phyloP scores from a whole-genome alignment of 2,888 invertebrate genomes.

The Elegia similella region DNA sequence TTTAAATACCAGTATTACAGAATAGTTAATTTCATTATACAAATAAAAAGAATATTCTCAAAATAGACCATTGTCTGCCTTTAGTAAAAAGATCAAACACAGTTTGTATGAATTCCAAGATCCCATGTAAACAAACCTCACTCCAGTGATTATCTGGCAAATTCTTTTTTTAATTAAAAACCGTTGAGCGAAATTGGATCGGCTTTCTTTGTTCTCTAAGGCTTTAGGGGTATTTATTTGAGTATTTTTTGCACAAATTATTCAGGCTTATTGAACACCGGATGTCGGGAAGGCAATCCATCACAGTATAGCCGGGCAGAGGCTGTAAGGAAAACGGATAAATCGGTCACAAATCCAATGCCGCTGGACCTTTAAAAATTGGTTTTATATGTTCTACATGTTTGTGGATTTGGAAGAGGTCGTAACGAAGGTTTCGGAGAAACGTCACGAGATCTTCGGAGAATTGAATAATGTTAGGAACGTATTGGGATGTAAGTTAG shows the following conservation, averaged over 20 bases:
- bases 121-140: slow-evolving; percentile 34
- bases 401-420: slow-evolving; percentile 45
- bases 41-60: neutral
- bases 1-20: no score
- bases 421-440: slow-evolving; percentile 25
- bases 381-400: slow-evolving; percentile 55
- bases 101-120: slow-evolving; percentile 6
- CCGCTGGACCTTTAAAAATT: slow-evolving; percentile 55
- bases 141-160: slow-evolving; percentile 39
- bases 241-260: slow-evolving; percentile 63
- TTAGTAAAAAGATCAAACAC: slow-evolving; percentile 7
- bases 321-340: slow-evolving; percentile 51
- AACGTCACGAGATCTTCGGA: neutral
- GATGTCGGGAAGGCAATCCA: slow-evolving; percentile 59
- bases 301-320: slow-evolving; percentile 52
- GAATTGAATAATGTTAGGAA: neutral
- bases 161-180: slow-evolving; percentile 53
- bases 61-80: neutral
- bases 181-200: slow-evolving; percentile 48
- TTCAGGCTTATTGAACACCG: slow-evolving; percentile 66
- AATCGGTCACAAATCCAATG: slow-evolving; percentile 60
- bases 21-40: no score
- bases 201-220: slow-evolving; percentile 45
- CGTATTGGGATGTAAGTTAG: neutral
- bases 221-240: slow-evolving; percentile 48